phyloP scores from a whole-genome alignment of 2,888 invertebrate genomes.

The Drosophila parthenogenetica region DNA sequence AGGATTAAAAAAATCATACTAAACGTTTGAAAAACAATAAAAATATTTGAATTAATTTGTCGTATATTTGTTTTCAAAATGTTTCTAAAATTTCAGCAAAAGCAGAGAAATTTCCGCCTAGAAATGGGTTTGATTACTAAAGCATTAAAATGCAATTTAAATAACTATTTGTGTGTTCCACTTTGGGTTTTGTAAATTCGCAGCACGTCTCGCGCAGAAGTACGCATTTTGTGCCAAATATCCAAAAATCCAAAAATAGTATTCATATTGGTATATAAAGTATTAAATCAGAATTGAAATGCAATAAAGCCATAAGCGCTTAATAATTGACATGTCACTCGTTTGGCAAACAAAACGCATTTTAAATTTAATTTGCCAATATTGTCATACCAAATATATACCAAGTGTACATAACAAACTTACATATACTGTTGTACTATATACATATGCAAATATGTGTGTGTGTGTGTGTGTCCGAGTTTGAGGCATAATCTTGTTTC shows the following conservation, averaged over 20 bases:
- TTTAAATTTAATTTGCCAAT: slow-evolving; percentile 64
- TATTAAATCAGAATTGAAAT: slow-evolving; percentile 65
- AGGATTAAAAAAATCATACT: no score
- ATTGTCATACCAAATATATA: slow-evolving; percentile 45
- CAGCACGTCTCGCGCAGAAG: slow-evolving; percentile 42
- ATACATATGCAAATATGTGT: slow-evolving; percentile 1
- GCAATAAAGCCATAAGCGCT: slow-evolving; percentile 70
- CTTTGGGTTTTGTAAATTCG: slow-evolving; percentile 11
- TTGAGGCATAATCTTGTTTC: slow-evolving; percentile 33
- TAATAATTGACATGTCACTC: slow-evolving; percentile 71
- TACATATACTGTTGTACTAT: background rate
- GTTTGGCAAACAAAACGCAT: slow-evolving; percentile 66
- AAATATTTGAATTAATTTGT: no score
- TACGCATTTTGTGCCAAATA: slow-evolving; percentile 24
- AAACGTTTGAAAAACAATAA: no score
- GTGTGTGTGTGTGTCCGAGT: background rate
- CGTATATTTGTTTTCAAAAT: no score
- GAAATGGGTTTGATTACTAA: no score
- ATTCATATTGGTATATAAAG: slow-evolving; percentile 19
- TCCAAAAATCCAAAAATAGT: slow-evolving; percentile 22
- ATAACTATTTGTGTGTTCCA: no score
- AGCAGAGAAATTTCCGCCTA: no score
- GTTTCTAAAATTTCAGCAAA: no score
- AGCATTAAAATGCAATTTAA: no score
- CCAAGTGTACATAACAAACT: slow-evolving; percentile 23